Evolutionary conservation across 2,113 vertebrate species (phyloP), one percentile per base, ranked within the genome.

Genomic region (Cheilinus undulatus): DNA sequence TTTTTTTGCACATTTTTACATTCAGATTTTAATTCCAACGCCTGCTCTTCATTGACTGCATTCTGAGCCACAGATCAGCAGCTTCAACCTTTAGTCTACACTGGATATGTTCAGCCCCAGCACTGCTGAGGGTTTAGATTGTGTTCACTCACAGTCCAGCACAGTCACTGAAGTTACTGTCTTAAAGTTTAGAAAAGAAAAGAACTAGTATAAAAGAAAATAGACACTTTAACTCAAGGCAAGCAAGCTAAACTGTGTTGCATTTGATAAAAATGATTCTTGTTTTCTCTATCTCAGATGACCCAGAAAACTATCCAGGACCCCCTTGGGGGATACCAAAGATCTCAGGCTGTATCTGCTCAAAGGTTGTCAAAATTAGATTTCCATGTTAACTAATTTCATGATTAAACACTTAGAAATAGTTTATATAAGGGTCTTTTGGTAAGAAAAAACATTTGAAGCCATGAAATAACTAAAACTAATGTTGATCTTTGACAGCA

Each of bases 161-260:
- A 27, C 51, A 63, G 46, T 51, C 42, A 24, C 45, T 56, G 32
- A 17, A 64, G 48, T 50, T 60, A 69, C 13, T 43, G 15, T 24
- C 8, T 2, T 8, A 19, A 36, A 62, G 45, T 8, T 48, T 48
- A 20, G 65, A 38, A 30, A n/a, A 45, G 3, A 2, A 62, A 52
- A 60, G n/a, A n/a, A n/a, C 19, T 2, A 1, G 9, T 48, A 46
- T 24, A 40, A 0, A 76, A 43, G 34, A 38, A 20, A 51, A 52
- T 45, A 45, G 3, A 51, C 2, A 42, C 7, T 43, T 51, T 60
- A 23, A 15, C n/a, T 34, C 3, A 14, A 48, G 8, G 38, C 61
- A n/a, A n/a, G 9, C 49, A 38, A 42, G 40, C 51, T 7, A 7
- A 9, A 53, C 11, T 14, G 4, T 17, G 11, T 40, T 19, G 43